Percentiles rank a stretch among this genome's conserved stretches.
phyloP scores from a whole-genome alignment of 2,888 invertebrate species.

The Rotaria sp. region DNA sequence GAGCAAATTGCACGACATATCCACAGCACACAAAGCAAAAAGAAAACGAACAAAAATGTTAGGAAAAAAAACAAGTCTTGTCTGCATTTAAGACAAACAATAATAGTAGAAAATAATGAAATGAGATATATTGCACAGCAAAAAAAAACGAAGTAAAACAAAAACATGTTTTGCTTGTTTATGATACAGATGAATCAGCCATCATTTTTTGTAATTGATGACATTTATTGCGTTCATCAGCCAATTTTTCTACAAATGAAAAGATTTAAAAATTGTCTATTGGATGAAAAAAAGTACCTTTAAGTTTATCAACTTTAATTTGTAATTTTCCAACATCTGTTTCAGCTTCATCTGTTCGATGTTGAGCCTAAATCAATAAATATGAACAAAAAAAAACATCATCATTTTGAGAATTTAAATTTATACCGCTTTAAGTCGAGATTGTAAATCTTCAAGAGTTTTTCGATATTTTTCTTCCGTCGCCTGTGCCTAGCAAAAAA shows the following conservation, averaged over 20 bases:
- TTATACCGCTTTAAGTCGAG: background rate
- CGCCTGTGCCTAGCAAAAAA: background rate
- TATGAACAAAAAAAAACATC: background rate
- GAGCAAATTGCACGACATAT: background rate
- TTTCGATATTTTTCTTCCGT: slow-evolving; percentile 11
- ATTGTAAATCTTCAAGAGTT: background rate
- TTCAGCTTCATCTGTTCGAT: slow-evolving; percentile 3
- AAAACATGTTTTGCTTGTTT: background rate
- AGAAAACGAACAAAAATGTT: background rate
- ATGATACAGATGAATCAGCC: background rate
- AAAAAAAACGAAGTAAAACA: background rate
- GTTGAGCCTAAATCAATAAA: background rate
- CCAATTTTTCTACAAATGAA: background rate
- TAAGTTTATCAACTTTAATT: background rate
- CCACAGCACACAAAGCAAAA: slow-evolving; percentile 1
- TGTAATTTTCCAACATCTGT: slow-evolving; percentile 20
- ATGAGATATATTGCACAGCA: slow-evolving; percentile 18
- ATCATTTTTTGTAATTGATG: slow-evolving; percentile 23
- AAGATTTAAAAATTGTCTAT: background rate
- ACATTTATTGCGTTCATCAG: slow-evolving; percentile 3
- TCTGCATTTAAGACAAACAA: background rate
- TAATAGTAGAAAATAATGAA: background rate
- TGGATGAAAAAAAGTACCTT: background rate
- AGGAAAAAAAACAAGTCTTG: background rate
- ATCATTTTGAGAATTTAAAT: background rate